phyloP scores from a whole-genome alignment of 2,797 vertebrate genomes.

The Falco biarmicus region DNA sequence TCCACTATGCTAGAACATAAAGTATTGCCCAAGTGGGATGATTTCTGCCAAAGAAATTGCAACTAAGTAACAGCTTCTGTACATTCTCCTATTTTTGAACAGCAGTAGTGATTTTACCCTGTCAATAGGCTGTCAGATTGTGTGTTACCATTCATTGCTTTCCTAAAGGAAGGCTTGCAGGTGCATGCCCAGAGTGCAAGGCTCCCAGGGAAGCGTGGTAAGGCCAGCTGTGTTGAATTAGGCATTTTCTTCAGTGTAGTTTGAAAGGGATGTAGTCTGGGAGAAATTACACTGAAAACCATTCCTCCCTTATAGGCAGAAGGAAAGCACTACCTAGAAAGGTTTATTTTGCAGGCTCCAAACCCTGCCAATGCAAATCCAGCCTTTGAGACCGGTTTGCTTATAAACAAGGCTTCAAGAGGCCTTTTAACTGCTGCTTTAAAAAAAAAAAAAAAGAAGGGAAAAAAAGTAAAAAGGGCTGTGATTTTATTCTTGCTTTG shows the following conservation, averaged over 20 bases:
- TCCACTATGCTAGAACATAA: neutral
- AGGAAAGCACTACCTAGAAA: constrained; percentile 65
- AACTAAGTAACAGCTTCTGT: neutral
- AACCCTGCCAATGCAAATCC: constrained; percentile 58
- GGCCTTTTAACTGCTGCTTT: constrained; percentile 43
- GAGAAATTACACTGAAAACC: neutral
- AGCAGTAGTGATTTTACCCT: constrained; percentile 5
- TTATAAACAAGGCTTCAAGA: constrained; percentile 57
- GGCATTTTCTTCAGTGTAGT: constrained; percentile 5
- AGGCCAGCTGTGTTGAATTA: constrained; percentile 55
- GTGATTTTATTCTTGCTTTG: constrained; percentile 52
- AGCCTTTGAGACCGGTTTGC: constrained; percentile 49
- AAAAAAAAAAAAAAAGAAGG: neutral
- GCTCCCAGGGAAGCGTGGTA: neutral
- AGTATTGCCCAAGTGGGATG: neutral
- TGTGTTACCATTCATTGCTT: constrained; percentile 12
- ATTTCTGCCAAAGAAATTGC: neutral
- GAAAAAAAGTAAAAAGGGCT: neutral
- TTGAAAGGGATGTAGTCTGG: constrained; percentile 15
- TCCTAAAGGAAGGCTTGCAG: constrained; percentile 19
- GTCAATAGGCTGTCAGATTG: neutral
- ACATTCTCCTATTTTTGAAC: neutral
- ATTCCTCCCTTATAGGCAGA: constrained; percentile 38
- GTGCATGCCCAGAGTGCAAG: neutral
- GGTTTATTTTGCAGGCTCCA: constrained; percentile 59